These are phyloP conservation scores for Moxostoma hubbsi DNA, from an alignment of 2,797 vertebrate species.

Conservation along the genomic window DNA sequence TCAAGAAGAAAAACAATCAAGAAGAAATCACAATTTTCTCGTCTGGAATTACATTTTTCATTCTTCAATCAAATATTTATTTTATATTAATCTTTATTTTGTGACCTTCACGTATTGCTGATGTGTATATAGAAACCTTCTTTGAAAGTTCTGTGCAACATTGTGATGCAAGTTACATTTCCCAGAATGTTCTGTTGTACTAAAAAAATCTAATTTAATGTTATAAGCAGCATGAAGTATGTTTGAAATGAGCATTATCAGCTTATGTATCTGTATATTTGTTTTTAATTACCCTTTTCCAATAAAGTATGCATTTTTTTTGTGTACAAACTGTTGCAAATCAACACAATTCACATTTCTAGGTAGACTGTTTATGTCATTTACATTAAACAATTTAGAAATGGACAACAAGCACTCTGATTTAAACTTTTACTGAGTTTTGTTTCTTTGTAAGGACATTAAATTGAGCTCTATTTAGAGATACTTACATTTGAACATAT, in stretches of 20 bases:
- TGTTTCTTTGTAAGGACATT: neutral
- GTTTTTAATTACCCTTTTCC: slow-evolving; percentile 54
- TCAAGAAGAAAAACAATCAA: neutral
- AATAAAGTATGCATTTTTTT: slow-evolving; percentile 72
- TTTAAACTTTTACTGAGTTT: too few species aligned
- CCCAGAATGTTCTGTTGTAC: slow-evolving; percentile 46
- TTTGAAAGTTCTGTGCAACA: slow-evolving; percentile 18
- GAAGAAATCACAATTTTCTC: neutral
- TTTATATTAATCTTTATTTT: neutral
- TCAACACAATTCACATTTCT: neutral
- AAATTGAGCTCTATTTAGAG: neutral
- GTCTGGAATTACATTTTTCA: neutral
- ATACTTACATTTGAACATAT: neutral
- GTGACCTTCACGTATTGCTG: slow-evolving; percentile 23
- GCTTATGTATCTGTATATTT: slow-evolving; percentile 52
- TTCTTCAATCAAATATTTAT: neutral
- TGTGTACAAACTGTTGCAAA: slow-evolving; percentile 56
- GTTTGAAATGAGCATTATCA: slow-evolving; percentile 64
- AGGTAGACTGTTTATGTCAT: neutral
- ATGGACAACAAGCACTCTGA: neutral
- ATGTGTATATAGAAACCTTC: slow-evolving; percentile 24
- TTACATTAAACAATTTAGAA: neutral
- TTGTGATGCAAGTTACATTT: slow-evolving; percentile 35
- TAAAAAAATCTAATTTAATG: slow-evolving; percentile 25
- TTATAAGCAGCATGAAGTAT: slow-evolving; percentile 68